Evolutionary conservation across 2,888 invertebrate genomes (phyloP).

Genomic region (Salticus scenicus): DNA sequence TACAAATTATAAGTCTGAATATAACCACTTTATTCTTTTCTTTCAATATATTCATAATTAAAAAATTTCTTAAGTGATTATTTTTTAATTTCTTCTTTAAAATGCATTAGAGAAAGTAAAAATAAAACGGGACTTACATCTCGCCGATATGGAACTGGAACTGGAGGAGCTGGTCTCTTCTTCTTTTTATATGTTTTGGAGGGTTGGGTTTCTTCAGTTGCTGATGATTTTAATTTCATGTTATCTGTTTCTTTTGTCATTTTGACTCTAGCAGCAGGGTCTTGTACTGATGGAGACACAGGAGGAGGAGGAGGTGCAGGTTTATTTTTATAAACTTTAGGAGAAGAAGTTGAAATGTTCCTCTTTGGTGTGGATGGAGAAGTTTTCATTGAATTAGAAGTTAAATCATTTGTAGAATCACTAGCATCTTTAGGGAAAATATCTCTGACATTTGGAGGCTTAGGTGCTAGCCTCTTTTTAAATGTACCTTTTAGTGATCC

Average conservation of each 20-base stretch:
- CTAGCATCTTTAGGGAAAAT: slow-evolving; percentile 39
- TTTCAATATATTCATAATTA: no score
- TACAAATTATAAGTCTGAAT: no score
- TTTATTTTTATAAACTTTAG: slow-evolving; percentile 78
- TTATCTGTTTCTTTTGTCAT: slow-evolving; percentile 51
- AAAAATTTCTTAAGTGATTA: no score
- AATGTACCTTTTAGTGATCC: slow-evolving; percentile 44
- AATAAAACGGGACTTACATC: slow-evolving; percentile 53
- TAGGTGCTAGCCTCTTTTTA: slow-evolving; percentile 70
- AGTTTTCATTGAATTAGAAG: slow-evolving; percentile 74
- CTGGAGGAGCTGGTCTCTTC: slow-evolving; percentile 88
- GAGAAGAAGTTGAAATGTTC: slow-evolving; percentile 73
- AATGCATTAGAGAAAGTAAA: no score
- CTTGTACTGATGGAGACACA: background rate
- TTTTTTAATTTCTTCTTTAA: no score
- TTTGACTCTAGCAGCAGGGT: slow-evolving; percentile 76
- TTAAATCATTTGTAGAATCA: slow-evolving; percentile 31
- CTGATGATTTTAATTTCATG: slow-evolving; percentile 29
- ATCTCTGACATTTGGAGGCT: slow-evolving; percentile 60
- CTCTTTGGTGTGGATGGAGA: slow-evolving; percentile 45
- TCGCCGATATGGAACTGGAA: slow-evolving; percentile 83
- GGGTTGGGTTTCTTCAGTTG: background rate
- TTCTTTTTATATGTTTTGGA: slow-evolving; percentile 80
- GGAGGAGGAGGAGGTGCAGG: slow-evolving; percentile 82
- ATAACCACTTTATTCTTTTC: no score